Evolutionary conservation across 1,140 invertebrate species (phyloP), one percentile per base, ranked within the genome.

Genomic region (Ephestia elutella): DNA sequence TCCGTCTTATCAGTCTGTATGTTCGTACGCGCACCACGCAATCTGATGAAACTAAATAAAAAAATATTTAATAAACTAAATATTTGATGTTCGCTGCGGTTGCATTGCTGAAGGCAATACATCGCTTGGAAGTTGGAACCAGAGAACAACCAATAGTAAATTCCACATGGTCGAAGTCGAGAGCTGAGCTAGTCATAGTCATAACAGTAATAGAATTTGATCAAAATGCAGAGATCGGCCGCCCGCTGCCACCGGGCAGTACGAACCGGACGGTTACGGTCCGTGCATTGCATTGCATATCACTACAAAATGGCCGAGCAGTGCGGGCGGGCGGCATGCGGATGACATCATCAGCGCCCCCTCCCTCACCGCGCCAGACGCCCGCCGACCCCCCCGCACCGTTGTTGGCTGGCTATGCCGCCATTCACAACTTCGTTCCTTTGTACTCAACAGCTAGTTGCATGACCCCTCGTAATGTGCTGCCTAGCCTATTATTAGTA

Each of bases 361-460:
- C 19, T 17, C 20, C 50, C 50, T 5, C 50, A 10, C 50, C 66
- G 51, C 63, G 56, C 63, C 58, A 59, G 50, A 44, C 58, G 51
- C 57, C 15, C 28, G 49, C 19, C 44, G 48, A 11, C 20, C 48
- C 54, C 50, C 70, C 56, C 62, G 60, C 66, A 51, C 59, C 44
- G 28, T 55, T 38, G 13, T 48, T 59, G 59, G 54, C 51, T 49
- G 51, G n/a, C n/a, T n/a, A n/a, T n/a, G n/a, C n/a, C 60, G 73
- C 82, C 82, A 85, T 85, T 85, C 82, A 85, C 78, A 78, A 81
- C 60, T 72, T 51, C 60, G 67, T 80, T 78, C 63, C 71, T 61
- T 74, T 80, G 75, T 76, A 78, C 73, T 68, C 74, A 59, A 67
- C 59, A 62, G 61, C 56, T 63, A 65, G 59, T 28, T 60, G 63